These are phyloP conservation scores for Limnothrissa miodon DNA, from an alignment of 2,113 vertebrate genomes.

Conservation along the genomic window DNA sequence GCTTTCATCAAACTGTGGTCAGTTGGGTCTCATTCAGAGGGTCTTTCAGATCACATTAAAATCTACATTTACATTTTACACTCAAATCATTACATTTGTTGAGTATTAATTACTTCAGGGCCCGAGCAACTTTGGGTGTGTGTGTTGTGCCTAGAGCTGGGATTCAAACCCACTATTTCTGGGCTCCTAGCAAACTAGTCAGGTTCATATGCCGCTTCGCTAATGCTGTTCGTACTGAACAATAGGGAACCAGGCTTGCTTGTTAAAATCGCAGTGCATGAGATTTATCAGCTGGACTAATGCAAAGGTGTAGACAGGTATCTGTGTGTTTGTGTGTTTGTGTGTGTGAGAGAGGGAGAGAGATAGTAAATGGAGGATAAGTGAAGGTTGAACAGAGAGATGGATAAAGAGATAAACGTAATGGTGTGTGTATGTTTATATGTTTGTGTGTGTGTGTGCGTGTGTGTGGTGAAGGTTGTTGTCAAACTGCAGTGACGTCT, in stretches of 20 bases:
- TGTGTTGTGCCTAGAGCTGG: too few relatives aligned
- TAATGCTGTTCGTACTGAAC: too few relatives aligned
- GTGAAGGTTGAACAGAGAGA: neutral
- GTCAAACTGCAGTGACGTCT: neutral
- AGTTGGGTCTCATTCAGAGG: too few relatives aligned
- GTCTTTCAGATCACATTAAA: too few relatives aligned
- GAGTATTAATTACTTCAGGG: too few relatives aligned
- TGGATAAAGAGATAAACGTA: neutral
- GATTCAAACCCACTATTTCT: too few relatives aligned
- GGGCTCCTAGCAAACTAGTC: too few relatives aligned
- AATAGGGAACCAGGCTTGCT: neutral
- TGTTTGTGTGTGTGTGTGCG: neutral
- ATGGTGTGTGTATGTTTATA: neutral
- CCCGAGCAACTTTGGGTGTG: too few relatives aligned
- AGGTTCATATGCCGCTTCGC: too few relatives aligned
- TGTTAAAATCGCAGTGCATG: neutral
- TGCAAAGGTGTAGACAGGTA: neutral
- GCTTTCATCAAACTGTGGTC: too few relatives aligned
- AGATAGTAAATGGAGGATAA: neutral
- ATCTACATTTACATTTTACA: too few relatives aligned
- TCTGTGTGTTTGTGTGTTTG: neutral
- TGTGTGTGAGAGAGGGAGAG: neutral
- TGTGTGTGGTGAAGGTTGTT: neutral
- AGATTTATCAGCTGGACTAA: neutral
- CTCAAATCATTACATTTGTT: too few relatives aligned